Percentiles rank a stretch among this genome's conserved stretches.
Evolutionary conservation across 2,888 invertebrate genomes (phyloP).

Genomic region (Oligia latruncula): DNA sequence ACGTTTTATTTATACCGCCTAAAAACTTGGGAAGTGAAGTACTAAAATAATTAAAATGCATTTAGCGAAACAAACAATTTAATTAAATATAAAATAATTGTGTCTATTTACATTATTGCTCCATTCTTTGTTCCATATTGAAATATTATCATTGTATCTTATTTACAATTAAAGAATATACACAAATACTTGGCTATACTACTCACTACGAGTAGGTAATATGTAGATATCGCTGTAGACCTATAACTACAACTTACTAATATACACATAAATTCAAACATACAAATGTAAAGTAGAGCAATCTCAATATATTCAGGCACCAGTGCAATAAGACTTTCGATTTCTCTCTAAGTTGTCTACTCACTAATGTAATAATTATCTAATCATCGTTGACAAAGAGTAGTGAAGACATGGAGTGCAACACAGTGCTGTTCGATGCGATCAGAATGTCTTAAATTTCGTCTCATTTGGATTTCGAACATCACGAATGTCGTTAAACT

Average conservation of each 20-base stretch:
- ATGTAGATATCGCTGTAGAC: constrained; percentile 21
- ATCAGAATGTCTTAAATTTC: not conserved
- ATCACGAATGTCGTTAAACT: not conserved
- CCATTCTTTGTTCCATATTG: constrained; percentile 25
- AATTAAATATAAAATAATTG: constrained; percentile 29
- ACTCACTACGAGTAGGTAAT: constrained; percentile 40
- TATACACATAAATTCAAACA: constrained; percentile 40
- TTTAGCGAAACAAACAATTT: constrained; percentile 40
- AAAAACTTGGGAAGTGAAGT: not conserved
- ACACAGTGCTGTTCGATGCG: not conserved
- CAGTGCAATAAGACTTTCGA: constrained; percentile 54
- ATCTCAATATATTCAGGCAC: constrained; percentile 58
- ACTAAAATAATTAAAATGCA: constrained; percentile 12
- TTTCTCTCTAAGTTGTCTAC: constrained; percentile 43
- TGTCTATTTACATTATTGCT: constrained; percentile 45
- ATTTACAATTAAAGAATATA: constrained; percentile 29
- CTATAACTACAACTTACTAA: constrained; percentile 14
- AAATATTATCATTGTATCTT: constrained; percentile 8
- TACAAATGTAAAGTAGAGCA: constrained; percentile 47
- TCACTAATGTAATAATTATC: constrained; percentile 8
- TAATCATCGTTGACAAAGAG: not conserved
- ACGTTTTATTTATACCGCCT: constrained; percentile 68
- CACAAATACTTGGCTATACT: constrained; percentile 28
- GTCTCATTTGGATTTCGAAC: not conserved
- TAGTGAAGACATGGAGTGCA: not conserved